A percentile compares a stretch with the other conserved stretches of the same genome.
Evolutionary conservation across 2,888 invertebrate genomes (phyloP).

Genomic region (Aphodius granarius): DNA sequence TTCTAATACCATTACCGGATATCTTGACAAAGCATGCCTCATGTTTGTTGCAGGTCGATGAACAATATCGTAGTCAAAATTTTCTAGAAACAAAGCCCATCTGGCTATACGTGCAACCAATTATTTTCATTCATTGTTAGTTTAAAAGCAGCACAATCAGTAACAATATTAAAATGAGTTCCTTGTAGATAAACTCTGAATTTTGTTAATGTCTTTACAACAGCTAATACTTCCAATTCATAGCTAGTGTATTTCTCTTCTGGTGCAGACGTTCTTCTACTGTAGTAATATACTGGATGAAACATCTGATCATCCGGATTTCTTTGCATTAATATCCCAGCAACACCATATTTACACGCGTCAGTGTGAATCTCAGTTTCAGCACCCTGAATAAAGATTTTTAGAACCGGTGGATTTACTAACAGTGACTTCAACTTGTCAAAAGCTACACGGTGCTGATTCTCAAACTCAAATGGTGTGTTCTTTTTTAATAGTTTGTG

Average conservation of each 20-base stretch:
- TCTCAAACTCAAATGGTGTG: conserved; percentile 29
- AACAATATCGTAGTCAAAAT: conserved; percentile 40
- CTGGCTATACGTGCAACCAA: conserved; percentile 40
- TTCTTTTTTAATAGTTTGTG: conserved; percentile 33
- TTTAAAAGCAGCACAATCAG: conserved; percentile 43
- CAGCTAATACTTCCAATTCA: conserved; percentile 45
- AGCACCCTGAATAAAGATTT: conserved; percentile 27
- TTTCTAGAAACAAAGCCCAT: conserved; percentile 41
- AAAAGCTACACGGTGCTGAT: conserved; percentile 28
- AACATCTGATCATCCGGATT: conserved; percentile 32
- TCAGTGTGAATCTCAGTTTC: conserved; percentile 37
- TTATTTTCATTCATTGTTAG: conserved; percentile 43
- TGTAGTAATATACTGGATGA: conserved; percentile 42
- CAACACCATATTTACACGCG: conserved; percentile 36
- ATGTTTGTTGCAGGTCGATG: conserved; percentile 38
- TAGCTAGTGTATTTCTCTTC: conserved; percentile 43
- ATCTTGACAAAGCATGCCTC: conserved; percentile 39
- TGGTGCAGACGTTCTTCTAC: conserved; percentile 39
- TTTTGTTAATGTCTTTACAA: conserved; percentile 43
- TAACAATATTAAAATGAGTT: conserved; percentile 41
- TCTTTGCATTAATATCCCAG: conserved; percentile 38
- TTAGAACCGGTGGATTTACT: conserved; percentile 28
- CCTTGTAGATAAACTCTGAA: conserved; percentile 44
- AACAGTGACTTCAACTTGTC: conserved; percentile 29
- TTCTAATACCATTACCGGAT: conserved; percentile 29